Percentiles rank a stretch among this genome's conserved stretches.
Evolutionary conservation across 2,113 vertebrate species (phyloP).

Genomic region (Psilopsiagon aurifrons): DNA sequence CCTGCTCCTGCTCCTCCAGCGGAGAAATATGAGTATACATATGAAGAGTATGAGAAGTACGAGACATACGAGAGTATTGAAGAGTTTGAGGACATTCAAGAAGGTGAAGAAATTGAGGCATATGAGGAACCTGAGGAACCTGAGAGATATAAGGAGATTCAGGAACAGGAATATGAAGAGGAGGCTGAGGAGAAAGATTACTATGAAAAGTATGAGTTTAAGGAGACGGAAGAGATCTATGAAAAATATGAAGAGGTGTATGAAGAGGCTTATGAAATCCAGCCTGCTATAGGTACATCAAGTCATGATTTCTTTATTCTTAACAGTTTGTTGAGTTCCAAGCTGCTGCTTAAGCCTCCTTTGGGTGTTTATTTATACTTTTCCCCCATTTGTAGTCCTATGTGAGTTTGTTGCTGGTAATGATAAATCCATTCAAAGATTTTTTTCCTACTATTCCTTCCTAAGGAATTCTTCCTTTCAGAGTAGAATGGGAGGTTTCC

Average conservation of each 20-base stretch:
- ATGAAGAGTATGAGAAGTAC: constrained; percentile 69
- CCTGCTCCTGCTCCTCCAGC: not conserved
- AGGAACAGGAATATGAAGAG: constrained; percentile 29
- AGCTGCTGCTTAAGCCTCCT: not conserved
- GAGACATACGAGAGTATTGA: constrained; percentile 31
- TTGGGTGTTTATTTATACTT: not conserved
- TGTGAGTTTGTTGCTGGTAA: not conserved
- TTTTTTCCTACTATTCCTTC: not conserved
- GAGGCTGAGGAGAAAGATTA: constrained; percentile 52
- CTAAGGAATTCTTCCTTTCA: not conserved
- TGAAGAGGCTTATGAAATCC: constrained; percentile 60
- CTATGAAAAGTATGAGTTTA: constrained; percentile 45
- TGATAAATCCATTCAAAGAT: not conserved
- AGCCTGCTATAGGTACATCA: constrained; percentile 75
- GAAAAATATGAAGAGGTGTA: constrained; percentile 54
- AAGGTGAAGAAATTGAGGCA: constrained; percentile 68
- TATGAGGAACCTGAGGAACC: constrained; percentile 66
- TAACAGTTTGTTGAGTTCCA: not conserved
- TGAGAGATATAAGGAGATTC: constrained; percentile 51
- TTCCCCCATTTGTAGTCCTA: not conserved
- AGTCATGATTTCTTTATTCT: not conserved
- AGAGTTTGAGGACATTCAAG: constrained; percentile 59
- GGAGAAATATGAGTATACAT: constrained; percentile 51
- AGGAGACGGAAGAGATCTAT: constrained; percentile 42
- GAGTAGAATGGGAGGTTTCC: not conserved